These are phyloP conservation scores for Apotomis turbidana DNA, from an alignment of 2,888 invertebrate genomes.

Conservation along the genomic window DNA sequence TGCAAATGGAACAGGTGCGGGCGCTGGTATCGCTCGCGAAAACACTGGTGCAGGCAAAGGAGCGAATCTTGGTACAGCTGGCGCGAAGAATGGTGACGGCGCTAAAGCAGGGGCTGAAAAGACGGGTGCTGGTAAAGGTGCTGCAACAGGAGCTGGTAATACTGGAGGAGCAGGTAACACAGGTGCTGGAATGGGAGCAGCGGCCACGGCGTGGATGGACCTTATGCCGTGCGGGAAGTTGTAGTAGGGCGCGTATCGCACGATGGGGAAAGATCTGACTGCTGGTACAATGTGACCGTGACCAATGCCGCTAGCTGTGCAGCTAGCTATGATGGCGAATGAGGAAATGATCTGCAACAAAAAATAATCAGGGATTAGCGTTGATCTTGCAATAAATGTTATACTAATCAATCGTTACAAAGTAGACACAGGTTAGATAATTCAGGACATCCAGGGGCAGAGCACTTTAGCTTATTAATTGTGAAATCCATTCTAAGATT, in stretches of 20 bases:
- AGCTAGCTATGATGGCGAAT: conserved; percentile 70
- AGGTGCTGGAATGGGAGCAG: conserved; percentile 47
- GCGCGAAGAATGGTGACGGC: conserved; percentile 42
- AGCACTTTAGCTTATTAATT: too few relatives aligned
- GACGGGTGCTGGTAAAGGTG: conserved; percentile 46
- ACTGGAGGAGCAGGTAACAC: conserved; percentile 36
- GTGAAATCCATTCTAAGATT: not conserved
- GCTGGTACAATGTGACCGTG: conserved; percentile 68
- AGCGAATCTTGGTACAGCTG: conserved; percentile 52
- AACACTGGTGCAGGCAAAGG: conserved; percentile 44
- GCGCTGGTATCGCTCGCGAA: conserved; percentile 43
- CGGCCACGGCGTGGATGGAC: conserved; percentile 74
- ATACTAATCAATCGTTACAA: too few relatives aligned
- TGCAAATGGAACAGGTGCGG: conserved; percentile 41
- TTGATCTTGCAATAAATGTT: too few relatives aligned
- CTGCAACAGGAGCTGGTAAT: not conserved
- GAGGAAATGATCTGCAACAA: conserved; percentile 65
- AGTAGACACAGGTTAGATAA: too few relatives aligned
- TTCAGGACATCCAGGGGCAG: too few relatives aligned
- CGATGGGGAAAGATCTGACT: conserved; percentile 68
- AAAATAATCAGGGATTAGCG: conserved; percentile 26
- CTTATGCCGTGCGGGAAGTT: conserved; percentile 72
- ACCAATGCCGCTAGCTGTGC: conserved; percentile 73
- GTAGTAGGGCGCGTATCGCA: conserved; percentile 78
- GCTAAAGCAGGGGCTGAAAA: conserved; percentile 27